Evolutionary conservation across 2,113 vertebrate genomes (phyloP), one percentile per base, ranked within the genome.

Genomic region (Machaerirhynchus nigripectus): DNA sequence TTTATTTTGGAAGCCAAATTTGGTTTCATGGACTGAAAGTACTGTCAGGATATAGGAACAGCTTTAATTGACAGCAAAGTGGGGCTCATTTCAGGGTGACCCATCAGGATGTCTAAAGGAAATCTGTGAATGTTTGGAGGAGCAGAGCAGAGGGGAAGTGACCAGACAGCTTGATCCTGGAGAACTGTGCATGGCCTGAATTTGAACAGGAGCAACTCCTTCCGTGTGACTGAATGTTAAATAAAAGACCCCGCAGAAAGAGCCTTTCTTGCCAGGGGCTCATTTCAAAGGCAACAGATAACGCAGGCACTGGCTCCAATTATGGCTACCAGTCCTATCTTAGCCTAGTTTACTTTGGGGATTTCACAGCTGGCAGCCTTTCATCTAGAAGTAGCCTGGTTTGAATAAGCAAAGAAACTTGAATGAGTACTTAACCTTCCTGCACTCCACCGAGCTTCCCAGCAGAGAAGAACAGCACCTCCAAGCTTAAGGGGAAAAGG

Each of bases 381-480:
- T 96, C 89, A 97, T 95, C 94, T 93, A 93, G 77, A 84, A 96
- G 91, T 40, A 92, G 91, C 90, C 90, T 96, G 92, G 92, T 96
- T 96, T 97, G 95, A 97, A 97, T 95, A 97, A 89, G 94, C 87
- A 94, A 93, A 96, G 87, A 94, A 80, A 96, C 81, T 19, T 84
- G 95, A 96, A 96, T 91, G 90, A 94, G 91, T 94, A 96, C 93
- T 97, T 96, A 96, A 96, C 93, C 95, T 96, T 95, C 84, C 86
- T 96, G 95, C 80, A 88, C 95, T 93, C 39, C 61, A 64, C 44
- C 8, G 75, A 84, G 91, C 90, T 97, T 96, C 87, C 89, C 93
- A 96, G 84, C 84, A 96, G 94, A 95, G 93, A 93, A 86, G 73
- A 96, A 89, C 94, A 92, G 95, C 92, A 87, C 89, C 93, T 95